A percentile compares a stretch with the other conserved stretches of the same genome.
Conservation (phyloP, 1,140 invertebrate species). For the Sycophaga agraensis region DNA sequence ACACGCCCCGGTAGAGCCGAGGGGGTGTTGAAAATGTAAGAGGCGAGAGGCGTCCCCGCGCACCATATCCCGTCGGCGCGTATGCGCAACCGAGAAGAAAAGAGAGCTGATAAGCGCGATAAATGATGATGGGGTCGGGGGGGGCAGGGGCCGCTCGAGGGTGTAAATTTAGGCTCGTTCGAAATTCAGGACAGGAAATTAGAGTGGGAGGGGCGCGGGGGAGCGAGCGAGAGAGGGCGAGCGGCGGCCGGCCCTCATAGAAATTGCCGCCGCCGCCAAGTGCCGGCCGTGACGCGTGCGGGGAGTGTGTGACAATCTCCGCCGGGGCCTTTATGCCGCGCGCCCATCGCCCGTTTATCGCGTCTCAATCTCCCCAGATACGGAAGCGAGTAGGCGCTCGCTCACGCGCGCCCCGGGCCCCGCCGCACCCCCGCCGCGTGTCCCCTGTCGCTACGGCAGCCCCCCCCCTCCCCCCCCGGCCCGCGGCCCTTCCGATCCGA, state of each 20-base stretch:
- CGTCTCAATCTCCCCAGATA: constrained; percentile 13
- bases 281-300: constrained; percentile 23
- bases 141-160: constrained; percentile 1
- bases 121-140: constrained; percentile 17
- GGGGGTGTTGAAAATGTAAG: too few species aligned
- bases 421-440: too few species aligned
- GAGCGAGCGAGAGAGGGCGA: too few species aligned
- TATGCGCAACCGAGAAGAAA: neutral
- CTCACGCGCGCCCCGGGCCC: too few species aligned
- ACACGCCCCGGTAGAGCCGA: neutral
- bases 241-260: too few species aligned
- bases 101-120: constrained; percentile 11
- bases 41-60: too few species aligned
- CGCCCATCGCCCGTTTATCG: constrained; percentile 4
- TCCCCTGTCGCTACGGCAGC: too few species aligned
- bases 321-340: constrained; percentile 8
- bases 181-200: constrained; percentile 60
- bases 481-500: too few species aligned
- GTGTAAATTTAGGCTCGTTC: constrained; percentile 54
- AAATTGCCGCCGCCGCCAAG: constrained; percentile 55
- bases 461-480: too few species aligned
- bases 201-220: constrained; percentile 44
- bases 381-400: neutral
- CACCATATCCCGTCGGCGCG: too few species aligned
- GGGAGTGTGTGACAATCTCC: neutral